A percentile compares a stretch with the other conserved stretches of the same genome.
Evolutionary conservation across 2,113 vertebrate genomes (phyloP).

Genomic region (Leucopsar rothschildi): DNA sequence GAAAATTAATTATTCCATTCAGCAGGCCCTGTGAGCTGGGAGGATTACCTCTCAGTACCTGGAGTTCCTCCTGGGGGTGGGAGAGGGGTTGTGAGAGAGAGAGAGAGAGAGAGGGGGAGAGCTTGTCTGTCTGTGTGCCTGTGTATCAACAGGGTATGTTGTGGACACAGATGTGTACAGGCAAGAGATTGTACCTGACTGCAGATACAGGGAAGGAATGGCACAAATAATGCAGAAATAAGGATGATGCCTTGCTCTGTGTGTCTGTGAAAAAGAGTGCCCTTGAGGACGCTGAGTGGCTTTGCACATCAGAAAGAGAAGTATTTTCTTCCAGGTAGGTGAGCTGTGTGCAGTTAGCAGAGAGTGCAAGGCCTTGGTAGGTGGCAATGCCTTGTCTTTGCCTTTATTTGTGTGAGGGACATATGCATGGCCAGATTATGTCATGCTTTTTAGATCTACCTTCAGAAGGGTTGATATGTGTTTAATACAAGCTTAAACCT

Average conservation of each 20-base stretch:
- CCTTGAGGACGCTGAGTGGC: background rate
- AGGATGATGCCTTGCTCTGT: background rate
- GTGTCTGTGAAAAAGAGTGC: background rate
- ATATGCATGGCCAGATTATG: background rate
- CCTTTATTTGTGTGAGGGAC: background rate
- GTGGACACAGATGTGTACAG: background rate
- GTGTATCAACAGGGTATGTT: background rate
- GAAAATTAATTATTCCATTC: slow-evolving; percentile 50
- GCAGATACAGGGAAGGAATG: background rate
- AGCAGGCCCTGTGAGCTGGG: background rate
- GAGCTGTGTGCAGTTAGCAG: background rate
- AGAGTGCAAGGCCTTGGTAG: background rate
- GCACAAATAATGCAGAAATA: background rate
- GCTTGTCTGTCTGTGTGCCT: background rate
- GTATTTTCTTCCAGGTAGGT: background rate
- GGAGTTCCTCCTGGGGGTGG: background rate
- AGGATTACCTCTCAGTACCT: slow-evolving; percentile 30
- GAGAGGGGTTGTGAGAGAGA: background rate
- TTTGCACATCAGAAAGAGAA: background rate
- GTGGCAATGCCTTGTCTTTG: background rate
- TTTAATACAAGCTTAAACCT: background rate
- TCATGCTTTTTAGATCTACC: background rate
- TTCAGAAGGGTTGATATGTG: background rate
- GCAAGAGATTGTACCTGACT: background rate
- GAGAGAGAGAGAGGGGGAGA: background rate